A percentile compares a stretch with the other conserved stretches of the same genome.
phyloP scores from a whole-genome alignment of 2,113 vertebrate genomes.

The Neotoma lepida region DNA sequence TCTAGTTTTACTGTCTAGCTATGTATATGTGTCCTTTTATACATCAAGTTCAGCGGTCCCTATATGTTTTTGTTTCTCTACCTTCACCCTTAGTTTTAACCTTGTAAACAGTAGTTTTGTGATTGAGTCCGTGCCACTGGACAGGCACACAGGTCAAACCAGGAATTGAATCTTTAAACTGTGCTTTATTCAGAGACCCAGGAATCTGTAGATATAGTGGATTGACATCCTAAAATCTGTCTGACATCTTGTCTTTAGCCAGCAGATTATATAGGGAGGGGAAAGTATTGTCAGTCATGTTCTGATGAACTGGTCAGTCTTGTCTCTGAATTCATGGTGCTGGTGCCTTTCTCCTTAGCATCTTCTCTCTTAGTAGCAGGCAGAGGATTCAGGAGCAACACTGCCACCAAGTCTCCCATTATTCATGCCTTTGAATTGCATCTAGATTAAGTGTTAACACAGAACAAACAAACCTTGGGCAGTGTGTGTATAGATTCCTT shows the following conservation, averaged over 20 bases:
- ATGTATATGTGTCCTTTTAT: neutral
- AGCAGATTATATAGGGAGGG: neutral
- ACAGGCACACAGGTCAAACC: neutral
- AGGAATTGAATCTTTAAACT: neutral
- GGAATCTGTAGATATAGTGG: neutral
- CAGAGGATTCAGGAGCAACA: neutral
- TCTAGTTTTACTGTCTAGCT: neutral
- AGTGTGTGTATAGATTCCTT: neutral
- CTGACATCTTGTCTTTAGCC: neutral
- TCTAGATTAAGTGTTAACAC: neutral
- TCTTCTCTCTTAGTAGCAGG: neutral
- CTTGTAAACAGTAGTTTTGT: neutral
- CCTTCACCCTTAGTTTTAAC: neutral
- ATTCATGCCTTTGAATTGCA: neutral
- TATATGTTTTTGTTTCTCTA: neutral
- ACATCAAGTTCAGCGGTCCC: neutral
- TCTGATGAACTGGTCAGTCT: neutral
- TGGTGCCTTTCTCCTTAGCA: neutral
- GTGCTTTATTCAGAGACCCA: neutral
- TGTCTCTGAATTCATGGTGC: neutral
- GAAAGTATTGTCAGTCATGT: too few species aligned
- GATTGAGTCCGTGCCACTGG: too few species aligned
- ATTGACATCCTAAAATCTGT: neutral
- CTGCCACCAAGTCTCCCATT: neutral
- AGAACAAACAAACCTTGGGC: too few species aligned